These are phyloP conservation scores for Phaetusa simplex DNA, from an alignment of 2,113 vertebrate genomes.

Conservation along the genomic window DNA sequence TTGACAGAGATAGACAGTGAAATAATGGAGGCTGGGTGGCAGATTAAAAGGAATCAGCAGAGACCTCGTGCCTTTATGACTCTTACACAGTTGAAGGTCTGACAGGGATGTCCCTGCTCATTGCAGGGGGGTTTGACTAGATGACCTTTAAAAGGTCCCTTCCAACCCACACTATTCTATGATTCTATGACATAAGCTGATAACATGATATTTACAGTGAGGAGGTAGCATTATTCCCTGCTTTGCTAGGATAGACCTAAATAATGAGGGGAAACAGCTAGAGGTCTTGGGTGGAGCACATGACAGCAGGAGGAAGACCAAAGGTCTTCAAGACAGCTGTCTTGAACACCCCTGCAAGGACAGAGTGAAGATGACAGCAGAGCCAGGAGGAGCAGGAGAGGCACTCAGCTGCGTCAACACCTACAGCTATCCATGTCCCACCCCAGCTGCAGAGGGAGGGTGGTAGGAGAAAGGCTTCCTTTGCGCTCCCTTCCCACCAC, in stretches of 20 bases:
- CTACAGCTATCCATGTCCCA: neutral
- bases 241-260: neutral
- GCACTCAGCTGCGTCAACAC: neutral
- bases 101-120: neutral
- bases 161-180: neutral
- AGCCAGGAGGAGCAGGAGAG: neutral
- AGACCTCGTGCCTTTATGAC: neutral
- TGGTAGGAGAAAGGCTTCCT: neutral
- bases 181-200: neutral
- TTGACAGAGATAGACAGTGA: neutral
- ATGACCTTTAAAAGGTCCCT: neutral
- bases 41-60: neutral
- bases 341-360: neutral
- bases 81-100: neutral
- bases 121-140: neutral
- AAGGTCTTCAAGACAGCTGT: neutral
- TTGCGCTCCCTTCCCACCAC: neutral
- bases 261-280: neutral
- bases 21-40: neutral
- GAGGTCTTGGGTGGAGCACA: neutral
- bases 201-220: neutral
- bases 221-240: neutral
- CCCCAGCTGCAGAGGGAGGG: neutral
- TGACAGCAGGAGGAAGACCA: neutral
- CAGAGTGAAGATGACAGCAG: neutral